phyloP scores from a whole-genome alignment of 2,113 vertebrate genomes.

The Heterocephalus glaber region DNA sequence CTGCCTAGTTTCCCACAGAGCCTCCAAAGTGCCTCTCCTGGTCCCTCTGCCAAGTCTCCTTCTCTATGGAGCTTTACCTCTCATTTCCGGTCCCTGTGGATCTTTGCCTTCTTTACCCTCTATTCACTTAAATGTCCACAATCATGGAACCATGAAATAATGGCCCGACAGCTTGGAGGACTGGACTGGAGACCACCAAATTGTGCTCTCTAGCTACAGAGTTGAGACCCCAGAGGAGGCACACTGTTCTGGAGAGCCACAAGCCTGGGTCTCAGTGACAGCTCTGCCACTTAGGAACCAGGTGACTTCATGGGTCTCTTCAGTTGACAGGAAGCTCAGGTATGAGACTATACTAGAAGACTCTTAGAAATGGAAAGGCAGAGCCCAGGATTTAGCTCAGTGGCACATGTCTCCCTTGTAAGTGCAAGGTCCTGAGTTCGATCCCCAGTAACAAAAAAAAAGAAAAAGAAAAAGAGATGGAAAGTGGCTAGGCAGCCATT shows the following conservation, averaged over 20 bases:
- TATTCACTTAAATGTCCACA: not conserved
- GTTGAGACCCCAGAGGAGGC: not conserved
- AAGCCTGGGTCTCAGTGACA: not conserved
- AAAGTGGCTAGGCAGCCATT: not conserved
- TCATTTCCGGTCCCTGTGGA: not conserved
- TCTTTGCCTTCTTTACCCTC: not conserved
- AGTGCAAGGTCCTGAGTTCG: too few relatives aligned
- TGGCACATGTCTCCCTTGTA: too few relatives aligned
- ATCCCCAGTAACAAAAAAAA: too few relatives aligned
- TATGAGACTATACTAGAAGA: not conserved
- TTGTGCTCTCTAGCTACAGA: not conserved
- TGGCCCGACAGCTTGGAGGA: not conserved
- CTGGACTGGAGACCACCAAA: not conserved
- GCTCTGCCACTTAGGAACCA: not conserved
- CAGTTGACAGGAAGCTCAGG: not conserved
- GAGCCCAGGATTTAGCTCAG: too few relatives aligned
- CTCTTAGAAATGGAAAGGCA: not conserved
- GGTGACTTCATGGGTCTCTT: not conserved
- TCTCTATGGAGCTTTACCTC: not conserved
- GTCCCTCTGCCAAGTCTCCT: not conserved
- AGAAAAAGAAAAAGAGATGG: too few relatives aligned
- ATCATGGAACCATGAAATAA: not conserved
- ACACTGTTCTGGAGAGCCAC: not conserved
- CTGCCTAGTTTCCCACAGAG: not conserved
- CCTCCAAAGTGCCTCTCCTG: not conserved